Evolutionary conservation across 92 coral and sea anemone species (phyloP), one percentile per base, ranked within the genome.

Genomic region (Actinostola sp.): DNA sequence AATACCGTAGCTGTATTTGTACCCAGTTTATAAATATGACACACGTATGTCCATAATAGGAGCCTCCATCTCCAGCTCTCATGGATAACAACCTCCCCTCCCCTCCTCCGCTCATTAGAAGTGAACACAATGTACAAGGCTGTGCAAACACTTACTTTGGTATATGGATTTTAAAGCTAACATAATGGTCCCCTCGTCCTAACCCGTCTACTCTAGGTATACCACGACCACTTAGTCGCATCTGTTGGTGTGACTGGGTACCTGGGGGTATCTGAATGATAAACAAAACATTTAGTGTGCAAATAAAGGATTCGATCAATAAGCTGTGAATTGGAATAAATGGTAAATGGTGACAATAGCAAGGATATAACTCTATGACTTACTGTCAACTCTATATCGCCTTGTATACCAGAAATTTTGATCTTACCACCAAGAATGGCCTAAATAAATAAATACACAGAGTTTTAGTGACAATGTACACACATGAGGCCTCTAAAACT

Each of bases 401-500:
- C 99, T 48, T 95, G 95, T 32, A 95, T 81, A 23, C 99, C 97
- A 23, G 95, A 97, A 14, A 84, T 86, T 21, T 97, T 82, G 24
- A 91, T 69, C 14, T 88, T 80, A 4, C 99, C 99, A 28, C 99
- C 99, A 53, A 95, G 89, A 80, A 95, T 76, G 26, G 99, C 99
- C 99, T 95, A 26, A 7, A 72, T 48, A 48, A 41, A 0, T 51
- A 49, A 32, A 35, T 14, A 52, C 3, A 30, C 27, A 26, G 54
- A 44, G 1, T 46, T 11, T 53, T 48, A 44, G 16, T 53, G 20
- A 3, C 10, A n/a, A 29, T 16, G 15, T 4, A 36, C 42, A 36
- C n/a, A n/a, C n/a, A n/a, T n/a, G n/a, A n/a, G n/a, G n/a, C n/a
- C n/a, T n/a, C n/a, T n/a, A n/a, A n/a, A n/a, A n/a, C n/a, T n/a